A percentile compares a stretch with the other conserved stretches of the same genome.
Evolutionary conservation across 2,797 vertebrate genomes (phyloP).

Genomic region (Paguma larvata): DNA sequence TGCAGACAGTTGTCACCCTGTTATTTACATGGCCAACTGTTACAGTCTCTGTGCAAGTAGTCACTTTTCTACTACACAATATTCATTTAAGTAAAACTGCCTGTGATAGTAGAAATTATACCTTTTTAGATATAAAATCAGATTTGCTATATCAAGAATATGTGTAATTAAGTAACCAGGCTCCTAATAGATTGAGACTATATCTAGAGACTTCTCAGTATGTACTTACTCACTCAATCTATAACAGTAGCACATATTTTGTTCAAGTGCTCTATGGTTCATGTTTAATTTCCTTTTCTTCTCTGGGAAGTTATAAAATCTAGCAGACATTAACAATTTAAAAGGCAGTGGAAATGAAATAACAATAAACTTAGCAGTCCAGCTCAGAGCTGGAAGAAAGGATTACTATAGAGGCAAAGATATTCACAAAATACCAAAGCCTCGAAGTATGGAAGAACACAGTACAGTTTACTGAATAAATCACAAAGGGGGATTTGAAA

Average conservation of each 20-base stretch:
- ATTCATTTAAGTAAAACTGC: not conserved
- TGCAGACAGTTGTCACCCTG: not conserved
- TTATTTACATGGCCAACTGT: not conserved
- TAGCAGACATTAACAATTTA: slow-evolving; percentile 69
- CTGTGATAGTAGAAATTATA: not conserved
- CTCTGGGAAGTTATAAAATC: slow-evolving; percentile 73
- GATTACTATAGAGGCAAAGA: slow-evolving; percentile 66
- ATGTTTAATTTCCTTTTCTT: slow-evolving; percentile 82
- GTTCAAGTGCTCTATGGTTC: slow-evolving; percentile 57
- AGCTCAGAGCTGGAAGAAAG: slow-evolving; percentile 39
- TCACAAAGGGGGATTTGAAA: not conserved
- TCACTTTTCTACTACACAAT: slow-evolving; percentile 6
- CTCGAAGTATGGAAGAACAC: not conserved
- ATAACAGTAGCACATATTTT: slow-evolving; percentile 59
- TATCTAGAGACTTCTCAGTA: not conserved
- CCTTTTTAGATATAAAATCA: not conserved
- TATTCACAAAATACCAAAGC: slow-evolving; percentile 29
- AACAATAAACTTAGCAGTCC: slow-evolving; percentile 63
- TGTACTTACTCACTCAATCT: slow-evolving; percentile 68
- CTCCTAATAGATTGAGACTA: slow-evolving; percentile 62
- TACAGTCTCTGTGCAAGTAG: not conserved
- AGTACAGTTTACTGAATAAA: not conserved
- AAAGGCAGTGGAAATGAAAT: slow-evolving; percentile 74
- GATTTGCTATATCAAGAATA: not conserved
- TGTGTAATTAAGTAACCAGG: not conserved